A percentile compares a stretch with the other conserved stretches of the same genome.
phyloP scores from a whole-genome alignment of 2,113 vertebrate species.

The Cacatua alba region DNA sequence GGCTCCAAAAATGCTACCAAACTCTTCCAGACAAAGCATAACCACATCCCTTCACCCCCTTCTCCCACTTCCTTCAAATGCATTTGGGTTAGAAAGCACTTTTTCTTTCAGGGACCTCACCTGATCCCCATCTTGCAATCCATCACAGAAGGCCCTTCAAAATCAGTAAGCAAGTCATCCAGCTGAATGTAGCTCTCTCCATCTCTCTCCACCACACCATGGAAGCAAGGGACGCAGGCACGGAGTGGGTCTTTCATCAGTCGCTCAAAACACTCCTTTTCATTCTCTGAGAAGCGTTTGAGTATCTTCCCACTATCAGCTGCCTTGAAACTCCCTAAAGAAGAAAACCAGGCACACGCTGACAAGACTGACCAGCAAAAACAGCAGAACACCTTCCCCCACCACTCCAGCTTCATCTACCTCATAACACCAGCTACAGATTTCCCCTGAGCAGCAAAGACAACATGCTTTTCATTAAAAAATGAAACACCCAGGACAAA shows the following conservation, averaged over 20 bases:
- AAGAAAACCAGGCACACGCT: background rate
- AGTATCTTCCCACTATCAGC: slow-evolving; percentile 91
- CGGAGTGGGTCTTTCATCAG: slow-evolving; percentile 83
- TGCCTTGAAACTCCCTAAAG: slow-evolving; percentile 92
- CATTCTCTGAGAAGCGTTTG: slow-evolving; percentile 92
- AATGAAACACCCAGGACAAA: background rate
- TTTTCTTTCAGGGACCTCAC: slow-evolving; percentile 63
- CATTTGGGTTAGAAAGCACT: background rate
- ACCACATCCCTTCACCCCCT: background rate
- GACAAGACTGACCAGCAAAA: background rate
- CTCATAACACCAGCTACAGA: background rate
- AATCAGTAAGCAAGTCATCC: slow-evolving; percentile 89
- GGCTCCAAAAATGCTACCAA: background rate
- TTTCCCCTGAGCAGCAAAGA: background rate
- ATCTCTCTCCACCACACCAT: slow-evolving; percentile 89
- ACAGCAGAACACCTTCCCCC: background rate
- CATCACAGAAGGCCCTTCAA: slow-evolving; percentile 92
- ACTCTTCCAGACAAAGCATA: background rate
- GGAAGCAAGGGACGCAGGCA: slow-evolving; percentile 87
- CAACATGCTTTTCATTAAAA: background rate
- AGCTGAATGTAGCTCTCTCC: slow-evolving; percentile 92
- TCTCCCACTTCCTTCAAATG: background rate
- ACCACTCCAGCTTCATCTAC: background rate
- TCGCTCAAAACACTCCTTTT: slow-evolving; percentile 88
- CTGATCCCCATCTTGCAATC: slow-evolving; percentile 99